Conservation (phyloP, 2,797 vertebrate genomes). For the Euthynnus affinis region DNA sequence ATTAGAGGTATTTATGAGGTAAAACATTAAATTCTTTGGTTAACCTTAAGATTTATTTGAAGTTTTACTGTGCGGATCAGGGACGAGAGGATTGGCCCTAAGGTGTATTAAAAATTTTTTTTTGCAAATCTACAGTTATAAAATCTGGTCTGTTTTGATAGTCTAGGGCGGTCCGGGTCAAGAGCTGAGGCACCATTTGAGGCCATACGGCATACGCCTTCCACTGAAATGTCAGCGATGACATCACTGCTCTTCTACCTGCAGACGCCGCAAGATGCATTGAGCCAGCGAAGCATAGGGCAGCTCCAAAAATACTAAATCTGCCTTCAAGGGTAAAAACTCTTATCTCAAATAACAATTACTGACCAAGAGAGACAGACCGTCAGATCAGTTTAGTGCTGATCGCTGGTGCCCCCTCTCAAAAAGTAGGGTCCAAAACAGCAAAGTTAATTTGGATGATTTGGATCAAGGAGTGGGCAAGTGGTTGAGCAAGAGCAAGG, state of each 20-base stretch:
- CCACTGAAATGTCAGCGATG: slow-evolving; percentile 70
- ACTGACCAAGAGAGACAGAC: slow-evolving; percentile 79
- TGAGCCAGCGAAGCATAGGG: slow-evolving; percentile 59
- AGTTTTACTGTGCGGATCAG: not conserved
- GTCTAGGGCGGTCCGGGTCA: slow-evolving; percentile 37
- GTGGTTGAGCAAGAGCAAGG: slow-evolving; percentile 59
- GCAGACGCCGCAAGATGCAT: slow-evolving; percentile 53
- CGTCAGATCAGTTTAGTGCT: slow-evolving; percentile 73
- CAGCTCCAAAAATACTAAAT: slow-evolving; percentile 67
- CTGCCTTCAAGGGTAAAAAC: slow-evolving; percentile 66
- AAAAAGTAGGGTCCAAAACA: slow-evolving; percentile 58
- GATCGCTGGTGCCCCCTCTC: slow-evolving; percentile 32
- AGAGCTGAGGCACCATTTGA: slow-evolving; percentile 49
- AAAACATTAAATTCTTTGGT: slow-evolving; percentile 20
- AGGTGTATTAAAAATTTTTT: slow-evolving; percentile 4
- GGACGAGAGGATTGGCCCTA: slow-evolving; percentile 11
- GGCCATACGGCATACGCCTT: not conserved
- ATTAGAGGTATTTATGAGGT: slow-evolving; percentile 23
- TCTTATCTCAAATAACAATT: slow-evolving; percentile 76
- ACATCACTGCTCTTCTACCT: slow-evolving; percentile 69
- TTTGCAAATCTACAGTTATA: slow-evolving; percentile 21
- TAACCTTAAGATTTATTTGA: slow-evolving; percentile 36
- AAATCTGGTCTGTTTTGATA: slow-evolving; percentile 36
- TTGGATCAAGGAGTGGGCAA: slow-evolving; percentile 64
- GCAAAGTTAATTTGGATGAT: slow-evolving; percentile 72